A percentile compares a stretch with the other conserved stretches of the same genome.
Evolutionary conservation across 2,797 vertebrate genomes (phyloP).

Genomic region (Pseudocheirus occidentalis): DNA sequence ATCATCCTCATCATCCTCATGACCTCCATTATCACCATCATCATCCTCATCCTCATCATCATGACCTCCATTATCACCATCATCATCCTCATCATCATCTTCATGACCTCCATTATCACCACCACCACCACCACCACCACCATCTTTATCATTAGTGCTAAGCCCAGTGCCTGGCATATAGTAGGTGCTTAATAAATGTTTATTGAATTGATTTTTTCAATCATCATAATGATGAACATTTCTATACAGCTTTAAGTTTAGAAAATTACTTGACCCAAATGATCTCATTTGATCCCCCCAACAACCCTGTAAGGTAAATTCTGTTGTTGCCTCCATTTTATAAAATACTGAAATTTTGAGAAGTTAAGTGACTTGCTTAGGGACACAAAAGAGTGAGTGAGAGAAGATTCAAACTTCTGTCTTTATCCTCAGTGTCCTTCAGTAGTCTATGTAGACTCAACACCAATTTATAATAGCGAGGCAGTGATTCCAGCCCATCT

Average conservation of each 20-base stretch:
- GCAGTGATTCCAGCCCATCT: not conserved
- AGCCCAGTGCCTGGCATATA: not conserved
- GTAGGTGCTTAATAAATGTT: not conserved
- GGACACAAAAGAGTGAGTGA: not conserved
- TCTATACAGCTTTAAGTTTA: not conserved
- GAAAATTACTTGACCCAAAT: not conserved
- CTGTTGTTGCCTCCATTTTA: not conserved
- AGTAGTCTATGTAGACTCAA: not conserved
- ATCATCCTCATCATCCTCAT: too few species aligned
- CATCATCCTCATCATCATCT: too few species aligned
- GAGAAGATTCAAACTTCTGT: not conserved
- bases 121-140: fast-evolving
- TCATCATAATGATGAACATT: not conserved
- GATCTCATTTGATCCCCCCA: not conserved
- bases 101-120: too few species aligned
- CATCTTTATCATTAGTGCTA: not conserved
- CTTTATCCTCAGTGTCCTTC: not conserved
- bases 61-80: too few species aligned
- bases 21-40: too few species aligned
- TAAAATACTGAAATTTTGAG: not conserved
- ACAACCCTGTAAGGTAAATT: not conserved
- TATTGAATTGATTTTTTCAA: not conserved
- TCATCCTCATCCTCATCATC: not conserved
- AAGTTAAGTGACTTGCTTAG: not conserved
- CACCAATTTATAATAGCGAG: not conserved